Evolutionary conservation across 1,140 invertebrate species (phyloP), one percentile per base, ranked within the genome.

Genomic region (Habropoda laboriosa): DNA sequence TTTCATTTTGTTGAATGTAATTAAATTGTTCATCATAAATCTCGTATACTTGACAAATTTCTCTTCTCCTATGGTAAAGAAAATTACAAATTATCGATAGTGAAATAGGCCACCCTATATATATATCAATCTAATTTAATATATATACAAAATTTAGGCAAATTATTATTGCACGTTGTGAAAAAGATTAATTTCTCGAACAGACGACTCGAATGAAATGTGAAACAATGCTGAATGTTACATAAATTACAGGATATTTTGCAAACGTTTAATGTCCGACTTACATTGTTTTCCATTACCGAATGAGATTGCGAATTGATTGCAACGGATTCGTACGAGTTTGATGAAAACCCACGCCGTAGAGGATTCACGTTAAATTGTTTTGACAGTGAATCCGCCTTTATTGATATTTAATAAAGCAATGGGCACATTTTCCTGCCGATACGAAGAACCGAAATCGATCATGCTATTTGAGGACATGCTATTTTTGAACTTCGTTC

Each of bases 391-490:
- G 42, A 53, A 74, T 64, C 47, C 16, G 27, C 60, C 51, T 68
- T 51, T 27, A 57, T 76, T 21, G 63, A 55, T 76, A 76, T 68
- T 76, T 68, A 55, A 76, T 57, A 68, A 68, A 76, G 27, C 60
- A 16, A 57, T 3, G 38, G 21, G 18, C 24, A 38, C 24, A 21
- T 35, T 55, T 24, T 70, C 49, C 32, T 27, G 55, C 16, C 0
- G 35, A 55, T 27, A 24, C 13, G 0, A n/a, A 30, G 32, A 40
- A 47, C 6, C 6, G 30, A 60, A 42, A 53, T 49, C 57, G 47
- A 72, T 42, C 27, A 42, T 21, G 35, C 27, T 32, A n/a, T 57
- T 71, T 30, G 4, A 42, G 13, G 18, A 2, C 32, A 35, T 71
- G 61, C 18, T 58, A 72, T 38, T 27, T 60, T 49, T 16, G 4